Evolutionary conservation across 2,113 vertebrate genomes (phyloP), one percentile per base, ranked within the genome.

Genomic region (Epinephelus cyanopodus): DNA sequence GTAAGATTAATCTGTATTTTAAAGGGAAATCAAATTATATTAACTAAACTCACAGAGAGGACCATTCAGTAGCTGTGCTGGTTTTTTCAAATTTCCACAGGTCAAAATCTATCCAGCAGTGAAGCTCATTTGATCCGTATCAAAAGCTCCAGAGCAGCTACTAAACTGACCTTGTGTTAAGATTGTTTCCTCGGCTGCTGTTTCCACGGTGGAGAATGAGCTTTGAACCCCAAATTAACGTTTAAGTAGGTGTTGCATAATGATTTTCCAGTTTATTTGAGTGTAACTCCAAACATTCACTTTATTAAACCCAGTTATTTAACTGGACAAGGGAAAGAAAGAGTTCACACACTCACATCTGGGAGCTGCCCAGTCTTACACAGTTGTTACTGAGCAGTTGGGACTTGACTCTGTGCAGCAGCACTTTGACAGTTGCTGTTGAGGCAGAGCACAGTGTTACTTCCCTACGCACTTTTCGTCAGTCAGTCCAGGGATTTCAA

Each of bases 401-500:
- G 75, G 74, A 85, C 66, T 62, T 66, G 72, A 58, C 61, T 81
- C 69, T 29, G 63, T 56, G 33, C 64, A 53, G 73, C 39, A 70
- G 68, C 75, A 48, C 83, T 86, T 79, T 83, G 81, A 85, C 84
- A 83, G 79, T 76, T 74, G 58, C 72, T 83, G 60, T 86, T 81
- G 84, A 85, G 71, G 70, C 73, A 64, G 72, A 87, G 77, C 62
- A 10, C 25, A 54, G 76, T 27, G 64, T 82, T 87, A 58, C 85
- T 85, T 83, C 66, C 64, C 37, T 50, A 33, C 73, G 54, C 79
- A 65, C 76, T 77, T 83, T 91, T 79, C 54, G 45, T 79, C 64
- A 67, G 73, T 75, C 79, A 73, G 77, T 64, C 66, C 56, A 4
- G 78, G 83, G 82, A 92, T 86, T 89, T 90, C 63, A 89, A 86